Conservation (phyloP, 2,113 vertebrate genomes). For the Galemys pyrenaicus region DNA sequence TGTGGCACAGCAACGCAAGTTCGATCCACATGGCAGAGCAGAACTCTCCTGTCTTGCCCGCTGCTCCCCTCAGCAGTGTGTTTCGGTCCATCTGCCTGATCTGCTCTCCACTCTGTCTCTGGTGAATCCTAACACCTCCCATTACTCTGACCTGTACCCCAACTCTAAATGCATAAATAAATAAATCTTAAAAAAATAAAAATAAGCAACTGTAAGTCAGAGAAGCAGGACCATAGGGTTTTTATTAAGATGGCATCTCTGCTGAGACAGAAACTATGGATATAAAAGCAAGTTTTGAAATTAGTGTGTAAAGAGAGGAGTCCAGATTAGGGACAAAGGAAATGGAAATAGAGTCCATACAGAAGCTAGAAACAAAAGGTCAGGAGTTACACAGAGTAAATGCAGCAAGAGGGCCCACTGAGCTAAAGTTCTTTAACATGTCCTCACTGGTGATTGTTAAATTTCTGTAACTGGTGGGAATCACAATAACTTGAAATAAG, state of each 20-base stretch:
- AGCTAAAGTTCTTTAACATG: neutral
- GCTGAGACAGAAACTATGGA: neutral
- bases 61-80: too few relatives aligned
- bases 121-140: too few relatives aligned
- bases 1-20: too few relatives aligned
- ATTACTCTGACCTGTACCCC: too few relatives aligned
- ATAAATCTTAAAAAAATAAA: too few relatives aligned
- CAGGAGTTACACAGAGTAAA: neutral
- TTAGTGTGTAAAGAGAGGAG: neutral
- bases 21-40: too few relatives aligned
- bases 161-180: too few relatives aligned
- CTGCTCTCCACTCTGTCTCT: too few relatives aligned
- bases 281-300: neutral
- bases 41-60: too few relatives aligned
- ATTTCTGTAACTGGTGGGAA: neutral
- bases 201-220: neutral
- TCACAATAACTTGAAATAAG: neutral
- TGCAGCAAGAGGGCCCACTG: neutral
- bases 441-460: neutral
- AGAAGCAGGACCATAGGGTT: neutral
- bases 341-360: neutral
- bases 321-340: neutral
- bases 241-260: neutral
- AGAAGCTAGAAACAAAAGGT: neutral
- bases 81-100: too few relatives aligned